Base-by-base conservation (phyloP, 2,888 invertebrate species). In the Dryocosmus kuriphilus region DNA sequence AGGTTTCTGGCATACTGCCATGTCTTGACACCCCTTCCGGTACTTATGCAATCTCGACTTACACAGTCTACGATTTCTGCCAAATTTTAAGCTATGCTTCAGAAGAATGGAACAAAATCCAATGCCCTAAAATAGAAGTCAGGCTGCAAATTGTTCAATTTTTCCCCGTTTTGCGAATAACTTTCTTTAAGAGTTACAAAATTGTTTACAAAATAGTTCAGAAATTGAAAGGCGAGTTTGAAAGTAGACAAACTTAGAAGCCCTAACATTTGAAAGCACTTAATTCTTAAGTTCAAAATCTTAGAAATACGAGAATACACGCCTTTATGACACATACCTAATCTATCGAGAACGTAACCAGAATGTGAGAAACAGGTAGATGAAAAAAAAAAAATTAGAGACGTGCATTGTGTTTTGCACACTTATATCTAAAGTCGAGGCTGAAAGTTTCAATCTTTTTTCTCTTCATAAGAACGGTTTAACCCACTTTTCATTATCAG, bases 401-500 rank as follows among this genome's bases (percentile, higher is more conserved):
- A 57, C 51, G 30, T 41, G 57, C 71, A 77, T 79, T 77, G 77
- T 81, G 7, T 74, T 77, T 60, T 61, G 65, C 74, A 77, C 41
- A 71, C 65, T 74, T 73, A 76, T 80, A 75, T 73, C 79, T 74
- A 57, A 60, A 38, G 41, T 63, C 46, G 77, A 60, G 71, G 61
- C 22, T 9, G 22, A 51, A 60, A 60, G 55, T 35, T 77, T 67
- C 71, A 79, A 76, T 84, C 79, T 78, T 74, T 57, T 75, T 80
- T 65, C n/a, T 19, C 73, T 79, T 71, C 51, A 41, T 75, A 62
- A 83, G 79, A 83, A 78, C 67, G 83, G 78, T 82, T 85, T 82
- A 84, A 83, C 82, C 85, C 77, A 85, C 78, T 83, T 85, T 82
- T 75, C 79, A 81, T 80, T 78, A 80, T 79, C 82, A 65, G 61